These are phyloP conservation scores for Pica pica DNA, from an alignment of 2,113 vertebrate genomes.

Conservation along the genomic window DNA sequence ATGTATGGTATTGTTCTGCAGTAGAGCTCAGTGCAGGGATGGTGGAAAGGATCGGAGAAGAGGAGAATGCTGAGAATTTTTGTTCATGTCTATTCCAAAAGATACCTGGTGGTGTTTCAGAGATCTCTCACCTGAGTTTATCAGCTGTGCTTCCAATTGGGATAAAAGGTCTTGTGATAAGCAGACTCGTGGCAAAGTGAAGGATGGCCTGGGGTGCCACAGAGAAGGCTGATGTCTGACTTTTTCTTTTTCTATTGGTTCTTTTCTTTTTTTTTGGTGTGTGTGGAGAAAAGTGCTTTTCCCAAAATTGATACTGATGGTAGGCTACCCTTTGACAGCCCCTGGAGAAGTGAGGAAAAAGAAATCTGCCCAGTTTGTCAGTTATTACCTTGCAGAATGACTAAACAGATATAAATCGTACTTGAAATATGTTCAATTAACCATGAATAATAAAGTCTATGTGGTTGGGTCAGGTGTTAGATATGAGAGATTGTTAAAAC, in stretches of 20 bases:
- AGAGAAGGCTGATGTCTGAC: neutral
- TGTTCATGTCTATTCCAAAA: neutral
- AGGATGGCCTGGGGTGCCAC: neutral
- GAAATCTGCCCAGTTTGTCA: neutral
- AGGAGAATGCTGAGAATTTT: neutral
- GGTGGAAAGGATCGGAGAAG: neutral
- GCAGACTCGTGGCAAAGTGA: neutral
- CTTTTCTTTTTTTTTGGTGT: neutral
- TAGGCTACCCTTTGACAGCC: neutral
- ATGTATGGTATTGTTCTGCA: neutral
- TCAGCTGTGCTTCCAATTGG: neutral
- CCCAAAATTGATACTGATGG: neutral
- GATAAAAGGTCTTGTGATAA: neutral
- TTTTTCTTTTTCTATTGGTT: neutral
- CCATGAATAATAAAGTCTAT: neutral
- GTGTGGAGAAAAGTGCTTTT: neutral
- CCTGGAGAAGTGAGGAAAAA: neutral
- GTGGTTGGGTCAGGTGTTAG: neutral
- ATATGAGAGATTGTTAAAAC: neutral
- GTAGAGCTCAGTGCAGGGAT: neutral
- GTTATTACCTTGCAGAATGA: neutral
- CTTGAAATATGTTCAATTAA: neutral
- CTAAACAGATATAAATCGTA: neutral
- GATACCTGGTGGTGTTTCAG: neutral
- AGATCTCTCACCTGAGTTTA: neutral